A percentile compares a stretch with the other conserved stretches of the same genome.
These are phyloP conservation scores for Carabus problematicus DNA, from an alignment of 2,888 invertebrate genomes.

Conservation along the genomic window DNA sequence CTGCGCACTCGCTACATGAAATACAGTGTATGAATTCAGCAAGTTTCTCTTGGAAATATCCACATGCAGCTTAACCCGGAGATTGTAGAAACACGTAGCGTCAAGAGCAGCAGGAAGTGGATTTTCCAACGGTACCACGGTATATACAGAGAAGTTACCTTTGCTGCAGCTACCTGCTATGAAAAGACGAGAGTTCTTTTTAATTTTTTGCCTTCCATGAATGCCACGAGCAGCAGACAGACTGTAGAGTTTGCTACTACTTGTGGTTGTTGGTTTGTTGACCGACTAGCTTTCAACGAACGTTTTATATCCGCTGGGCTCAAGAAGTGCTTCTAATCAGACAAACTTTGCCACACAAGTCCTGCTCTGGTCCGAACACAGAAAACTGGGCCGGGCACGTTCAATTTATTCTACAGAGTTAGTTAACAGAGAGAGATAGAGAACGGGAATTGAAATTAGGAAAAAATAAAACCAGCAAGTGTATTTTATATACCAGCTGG, in stretches of 20 bases:
- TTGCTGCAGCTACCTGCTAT: background rate
- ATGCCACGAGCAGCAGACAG: constrained; percentile 8
- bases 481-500: background rate
- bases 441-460: background rate
- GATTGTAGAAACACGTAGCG: too few relatives aligned
- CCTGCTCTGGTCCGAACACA: constrained; percentile 18
- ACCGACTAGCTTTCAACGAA: background rate
- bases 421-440: constrained; percentile 23
- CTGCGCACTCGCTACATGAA: too few relatives aligned
- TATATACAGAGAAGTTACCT: too few relatives aligned
- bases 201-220: constrained; percentile 5
- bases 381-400: constrained; percentile 29
- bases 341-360: constrained; percentile 23
- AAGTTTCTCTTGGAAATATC: too few relatives aligned
- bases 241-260: background rate
- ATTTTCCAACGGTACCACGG: too few relatives aligned
- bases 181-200: constrained; percentile 4
- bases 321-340: constrained; percentile 32
- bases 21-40: too few relatives aligned
- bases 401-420: constrained; percentile 35
- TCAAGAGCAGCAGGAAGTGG: too few relatives aligned
- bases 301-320: constrained; percentile 16
- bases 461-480: background rate
- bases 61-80: too few relatives aligned
- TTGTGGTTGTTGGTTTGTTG: too few relatives aligned